Evolutionary conservation across 2,113 vertebrate species (phyloP), one percentile per base, ranked within the genome.

Genomic region (Agapornis roseicollis): DNA sequence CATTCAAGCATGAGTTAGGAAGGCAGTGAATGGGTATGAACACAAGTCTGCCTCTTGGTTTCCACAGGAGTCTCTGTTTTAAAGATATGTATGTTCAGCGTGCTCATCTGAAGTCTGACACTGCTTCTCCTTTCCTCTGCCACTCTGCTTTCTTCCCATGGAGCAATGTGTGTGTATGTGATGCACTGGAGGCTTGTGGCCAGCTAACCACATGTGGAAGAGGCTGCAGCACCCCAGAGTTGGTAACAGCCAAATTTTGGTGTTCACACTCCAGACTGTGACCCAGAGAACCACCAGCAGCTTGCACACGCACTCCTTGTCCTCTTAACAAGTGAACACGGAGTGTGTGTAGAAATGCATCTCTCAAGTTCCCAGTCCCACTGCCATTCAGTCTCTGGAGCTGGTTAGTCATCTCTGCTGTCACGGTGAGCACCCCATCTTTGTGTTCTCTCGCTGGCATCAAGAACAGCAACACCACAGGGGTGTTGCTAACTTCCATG

Each of bases 141-240:
- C 7, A 1, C 13, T 17, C 13, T 2, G 1, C 47, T n/a, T 60
- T 65, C 55, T 56, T 47, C 15, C 39, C 5, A 2, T 49, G n/a
- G 5, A 17, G 11, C 13, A 6, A 2, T 12, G 0, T n/a, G 7
- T 22, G 25, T 27, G 29, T 2, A 15, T 1, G 10, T 37, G 41
- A 35, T 47, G 64, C 18, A 11, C 20, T 53, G 2, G 2, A 77
- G 23, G 20, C 23, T 68, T 44, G 6, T 49, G 37, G 55, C 50
- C 10, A 13, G 29, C 44, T 53, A 47, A 35, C n/a, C 17, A 39
- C 11, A 52, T 23, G 37, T 1, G 5, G 50, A 25, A 29, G 41
- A 39, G 17, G 65, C 50, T 58, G 37, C 13, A 24, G 46, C 31
- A 37, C 66, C 39, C 20, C 46, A 25, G n/a, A 20, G 10, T 15